These are phyloP conservation scores for Bradypus variegatus DNA, from an alignment of 2,797 vertebrate species.

Conservation along the genomic window DNA sequence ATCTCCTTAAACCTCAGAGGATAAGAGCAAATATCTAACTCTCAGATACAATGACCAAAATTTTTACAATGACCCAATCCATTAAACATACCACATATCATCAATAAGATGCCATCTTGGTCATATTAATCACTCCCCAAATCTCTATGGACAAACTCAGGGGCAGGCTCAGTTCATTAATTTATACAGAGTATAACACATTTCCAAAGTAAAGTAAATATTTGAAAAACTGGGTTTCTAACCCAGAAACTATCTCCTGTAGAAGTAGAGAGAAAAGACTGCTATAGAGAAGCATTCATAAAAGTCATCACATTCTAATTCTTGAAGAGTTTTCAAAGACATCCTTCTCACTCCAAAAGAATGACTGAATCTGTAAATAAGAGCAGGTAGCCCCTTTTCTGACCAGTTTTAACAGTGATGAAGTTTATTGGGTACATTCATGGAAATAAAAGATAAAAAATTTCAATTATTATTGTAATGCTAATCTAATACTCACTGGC, in stretches of 20 bases:
- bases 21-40: constrained; percentile 3
- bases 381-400: neutral
- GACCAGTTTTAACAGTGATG: neutral
- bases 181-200: constrained; percentile 4
- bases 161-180: neutral
- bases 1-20: neutral
- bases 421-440: neutral
- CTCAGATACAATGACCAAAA: neutral
- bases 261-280: neutral
- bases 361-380: constrained; percentile 1
- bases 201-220: neutral
- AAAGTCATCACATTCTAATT: constrained; percentile 1
- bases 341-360: neutral
- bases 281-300: neutral
- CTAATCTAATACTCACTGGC: constrained; percentile 3
- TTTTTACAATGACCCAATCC: neutral
- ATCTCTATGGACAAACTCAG: neutral
- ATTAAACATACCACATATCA: neutral
- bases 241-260: neutral
- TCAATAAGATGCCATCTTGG: neutral
- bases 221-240: constrained; percentile 11
- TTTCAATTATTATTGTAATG: neutral
- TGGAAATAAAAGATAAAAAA: neutral
- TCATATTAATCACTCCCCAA: neutral
- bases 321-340: neutral